A percentile compares a stretch with the other conserved stretches of the same genome.
Evolutionary conservation across 2,797 vertebrate species (phyloP).

Genomic region (Falco concolor): DNA sequence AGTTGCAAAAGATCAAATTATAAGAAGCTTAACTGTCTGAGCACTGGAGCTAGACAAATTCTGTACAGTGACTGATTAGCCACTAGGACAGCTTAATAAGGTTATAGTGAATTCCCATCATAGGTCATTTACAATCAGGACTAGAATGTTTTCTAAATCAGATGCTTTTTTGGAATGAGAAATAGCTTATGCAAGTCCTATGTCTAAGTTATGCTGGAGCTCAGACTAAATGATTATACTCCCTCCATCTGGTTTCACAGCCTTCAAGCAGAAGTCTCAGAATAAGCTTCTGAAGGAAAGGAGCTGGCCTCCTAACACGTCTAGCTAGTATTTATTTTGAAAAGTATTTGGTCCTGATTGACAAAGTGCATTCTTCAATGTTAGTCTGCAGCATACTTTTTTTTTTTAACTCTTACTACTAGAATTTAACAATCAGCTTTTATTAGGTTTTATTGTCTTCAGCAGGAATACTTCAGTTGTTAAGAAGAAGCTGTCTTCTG

Average conservation of each 20-base stretch:
- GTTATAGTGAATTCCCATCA: not conserved
- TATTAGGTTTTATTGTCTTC: not conserved
- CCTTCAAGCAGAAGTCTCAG: not conserved
- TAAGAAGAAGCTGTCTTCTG: not conserved
- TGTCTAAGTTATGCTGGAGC: not conserved
- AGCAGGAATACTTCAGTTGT: not conserved
- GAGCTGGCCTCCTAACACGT: not conserved
- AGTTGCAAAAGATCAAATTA: not conserved
- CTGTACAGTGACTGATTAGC: not conserved
- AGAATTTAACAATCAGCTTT: not conserved
- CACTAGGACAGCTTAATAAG: not conserved
- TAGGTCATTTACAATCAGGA: not conserved
- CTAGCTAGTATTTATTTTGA: not conserved
- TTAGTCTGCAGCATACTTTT: not conserved
- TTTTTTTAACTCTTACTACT: not conserved
- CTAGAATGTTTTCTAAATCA: not conserved
- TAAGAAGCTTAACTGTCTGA: constrained; percentile 31
- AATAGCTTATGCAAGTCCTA: not conserved
- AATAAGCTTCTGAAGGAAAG: not conserved
- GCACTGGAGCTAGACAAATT: not conserved
- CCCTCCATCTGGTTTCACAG: not conserved
- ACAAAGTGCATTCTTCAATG: not conserved
- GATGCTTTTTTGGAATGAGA: not conserved
- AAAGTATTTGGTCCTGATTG: not conserved
- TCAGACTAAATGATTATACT: not conserved